A percentile compares a stretch with the other conserved stretches of the same genome.
Conservation (phyloP, 2,797 vertebrate species). For the Falco novaeseelandiae region DNA sequence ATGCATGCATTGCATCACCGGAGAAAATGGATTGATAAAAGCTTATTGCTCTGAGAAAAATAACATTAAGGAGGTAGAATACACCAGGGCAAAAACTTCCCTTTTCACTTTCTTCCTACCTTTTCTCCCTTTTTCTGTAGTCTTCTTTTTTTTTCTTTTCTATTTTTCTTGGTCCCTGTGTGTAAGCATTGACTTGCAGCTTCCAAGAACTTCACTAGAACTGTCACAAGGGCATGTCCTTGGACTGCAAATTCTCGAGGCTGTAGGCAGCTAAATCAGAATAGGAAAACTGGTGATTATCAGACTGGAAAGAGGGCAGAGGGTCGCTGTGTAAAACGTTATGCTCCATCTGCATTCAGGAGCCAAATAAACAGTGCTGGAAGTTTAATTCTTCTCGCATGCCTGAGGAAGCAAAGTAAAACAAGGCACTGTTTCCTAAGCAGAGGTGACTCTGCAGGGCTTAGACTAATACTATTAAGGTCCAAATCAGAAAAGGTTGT, state of each 20-base stretch:
- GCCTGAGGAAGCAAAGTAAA: constrained; percentile 12
- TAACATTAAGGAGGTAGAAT: not conserved
- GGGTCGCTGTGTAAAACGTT: not conserved
- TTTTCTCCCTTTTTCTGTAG: not conserved
- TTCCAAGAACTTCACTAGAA: not conserved
- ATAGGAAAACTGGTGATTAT: not conserved
- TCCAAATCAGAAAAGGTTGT: constrained; percentile 40
- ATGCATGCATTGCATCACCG: not conserved
- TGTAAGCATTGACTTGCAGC: not conserved
- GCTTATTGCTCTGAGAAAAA: not conserved
- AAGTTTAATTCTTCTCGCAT: not conserved
- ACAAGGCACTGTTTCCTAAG: constrained; percentile 23
- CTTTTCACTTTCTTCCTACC: not conserved
- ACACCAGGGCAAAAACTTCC: not conserved
- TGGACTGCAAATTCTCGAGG: not conserved
- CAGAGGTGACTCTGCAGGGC: constrained; percentile 57
- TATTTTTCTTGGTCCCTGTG: not conserved
- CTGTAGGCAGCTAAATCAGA: not conserved
- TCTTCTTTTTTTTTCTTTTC: not conserved
- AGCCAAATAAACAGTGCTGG: not conserved
- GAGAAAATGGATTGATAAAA: not conserved
- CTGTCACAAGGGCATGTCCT: not conserved
- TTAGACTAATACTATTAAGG: constrained; percentile 66
- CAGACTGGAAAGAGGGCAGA: not conserved
- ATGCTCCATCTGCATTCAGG: not conserved